Evolutionary conservation across 2,113 vertebrate species (phyloP), one percentile per base, ranked within the genome.

Genomic region (Podarcis cretensis): DNA sequence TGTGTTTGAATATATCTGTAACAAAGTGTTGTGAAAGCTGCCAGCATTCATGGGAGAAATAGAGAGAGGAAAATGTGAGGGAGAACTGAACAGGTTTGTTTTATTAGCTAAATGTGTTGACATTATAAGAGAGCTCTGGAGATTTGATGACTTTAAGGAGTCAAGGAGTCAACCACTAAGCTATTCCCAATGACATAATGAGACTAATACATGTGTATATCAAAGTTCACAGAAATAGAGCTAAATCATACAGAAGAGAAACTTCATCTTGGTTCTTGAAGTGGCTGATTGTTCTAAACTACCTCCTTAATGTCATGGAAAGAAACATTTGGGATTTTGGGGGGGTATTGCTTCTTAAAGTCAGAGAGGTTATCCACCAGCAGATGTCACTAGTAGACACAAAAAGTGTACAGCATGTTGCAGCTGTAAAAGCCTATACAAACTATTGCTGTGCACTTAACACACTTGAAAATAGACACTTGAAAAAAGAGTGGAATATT

Each of bases 371-470:
- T 92, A 1, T 2, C 88, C 63, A 20, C 81, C 94, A 92, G 85
- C 35, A 96, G 92, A 35, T 95, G 90, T 90, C 73, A 6, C 48
- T 80, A 57, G 43, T 43, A 32, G 40, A 54, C 25, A 21, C 30
- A 48, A 48, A 48, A 48, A 2, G 48, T 48, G 48, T 10, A 48
- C 48, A 48, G 48, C 48, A 85, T 6, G 35, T 35, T 78, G 30
- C 21, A 9, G 20, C 18, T 16, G 20, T 18, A 87, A 68, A 66
- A 20, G 1, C 40, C 21, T 48, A 13, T 71, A 35, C 25, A 68
- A 30, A 21, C 10, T 13, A 16, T 27, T 71, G 35, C 5, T 69
- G 40, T 87, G 37, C 77, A 59, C 40, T 20, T n/a, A 18, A 59
- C 48, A 48, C 48, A 81, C 3, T 57, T 48, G 2, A 48, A 48